Base-by-base conservation (phyloP, 2,797 vertebrate genomes). In the Martes flavigula region DNA sequence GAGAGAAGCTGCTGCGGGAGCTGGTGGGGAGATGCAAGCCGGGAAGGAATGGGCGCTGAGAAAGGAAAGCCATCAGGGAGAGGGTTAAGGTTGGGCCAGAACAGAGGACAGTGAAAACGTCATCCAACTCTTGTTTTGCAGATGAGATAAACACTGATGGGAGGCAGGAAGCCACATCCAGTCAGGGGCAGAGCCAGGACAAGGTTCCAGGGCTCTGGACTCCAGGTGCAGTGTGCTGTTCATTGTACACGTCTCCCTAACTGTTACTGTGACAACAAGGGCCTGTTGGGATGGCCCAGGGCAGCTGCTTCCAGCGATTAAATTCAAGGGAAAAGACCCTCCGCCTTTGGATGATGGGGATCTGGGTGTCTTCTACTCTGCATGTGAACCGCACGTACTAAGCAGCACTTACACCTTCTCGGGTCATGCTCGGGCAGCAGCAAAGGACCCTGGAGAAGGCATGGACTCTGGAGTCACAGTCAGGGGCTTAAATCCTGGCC, bases 331-430 rank as follows among this genome's bases (percentile, higher is more conserved):
- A 75, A 32, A 27, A 27, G 30, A 21, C n/a, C 0, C 1, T 32
- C 46, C 20, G 5, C 12, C 7, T 32, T 54, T 23, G 0, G 30
- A 25, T 23, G 46, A 30, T 15, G 11, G 48, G 51, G 46, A 38
- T 14, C 35, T 11, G 46, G 56, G 7, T 5, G 0, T 27, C 60
- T 30, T 17, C 46, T 12, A 1, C 17, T n/a, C 32, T n/a, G 72
- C 30, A 8, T 1, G 0, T 2, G 35, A 62, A 15, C 85, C 0
- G 0, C 0, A 0, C 0, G 40, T 35, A 30, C 23, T 0, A 9
- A 62, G 46, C 1, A n/a, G 7, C 21, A 32, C 56, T 9, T 15
- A 17, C 1, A 27, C 48, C 85, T 23, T 40, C 68, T 13, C 0
- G 4, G 62, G 89, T 46, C 35, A 3, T 0, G 20, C 70, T 32